phyloP scores from a whole-genome alignment of 2,113 vertebrate species.

The Poecile atricapillus region DNA sequence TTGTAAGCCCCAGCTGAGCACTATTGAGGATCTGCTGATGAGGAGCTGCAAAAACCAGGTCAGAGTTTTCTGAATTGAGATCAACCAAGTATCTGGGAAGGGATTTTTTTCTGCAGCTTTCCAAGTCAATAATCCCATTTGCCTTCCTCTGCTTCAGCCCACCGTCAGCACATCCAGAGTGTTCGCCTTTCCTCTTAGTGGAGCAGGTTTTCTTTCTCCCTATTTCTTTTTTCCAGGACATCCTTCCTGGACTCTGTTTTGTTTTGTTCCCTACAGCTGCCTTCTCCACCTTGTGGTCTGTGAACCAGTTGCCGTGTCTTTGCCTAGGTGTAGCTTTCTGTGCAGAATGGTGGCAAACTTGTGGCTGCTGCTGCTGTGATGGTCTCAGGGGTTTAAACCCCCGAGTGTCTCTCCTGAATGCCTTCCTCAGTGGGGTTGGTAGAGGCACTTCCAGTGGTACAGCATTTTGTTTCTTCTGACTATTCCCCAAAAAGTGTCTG shows the following conservation, averaged over 20 bases:
- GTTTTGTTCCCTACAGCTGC: background rate
- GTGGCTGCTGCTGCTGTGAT: background rate
- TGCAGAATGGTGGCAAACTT: background rate
- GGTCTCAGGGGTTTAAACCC: background rate
- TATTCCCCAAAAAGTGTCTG: background rate
- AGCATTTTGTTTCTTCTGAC: background rate
- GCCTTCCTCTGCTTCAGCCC: constrained; percentile 2
- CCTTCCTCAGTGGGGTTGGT: constrained; percentile 21
- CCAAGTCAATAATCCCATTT: background rate
- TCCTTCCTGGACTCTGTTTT: constrained; percentile 10
- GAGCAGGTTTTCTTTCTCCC: background rate
- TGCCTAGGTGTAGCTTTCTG: background rate
- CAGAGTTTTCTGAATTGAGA: background rate
- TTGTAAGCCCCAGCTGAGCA: background rate
- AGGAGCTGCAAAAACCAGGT: background rate
- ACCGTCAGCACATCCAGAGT: background rate
- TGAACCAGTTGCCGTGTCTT: background rate
- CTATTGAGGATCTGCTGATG: background rate
- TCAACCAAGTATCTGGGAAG: background rate
- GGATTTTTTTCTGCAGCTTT: background rate
- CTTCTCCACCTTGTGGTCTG: background rate
- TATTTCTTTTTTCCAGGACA: background rate
- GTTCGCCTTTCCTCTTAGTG: background rate
- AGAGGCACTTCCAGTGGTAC: background rate
- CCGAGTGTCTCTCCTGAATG: background rate